Conservation (phyloP, 2,113 vertebrate genomes). For the Rostratula benghalensis region DNA sequence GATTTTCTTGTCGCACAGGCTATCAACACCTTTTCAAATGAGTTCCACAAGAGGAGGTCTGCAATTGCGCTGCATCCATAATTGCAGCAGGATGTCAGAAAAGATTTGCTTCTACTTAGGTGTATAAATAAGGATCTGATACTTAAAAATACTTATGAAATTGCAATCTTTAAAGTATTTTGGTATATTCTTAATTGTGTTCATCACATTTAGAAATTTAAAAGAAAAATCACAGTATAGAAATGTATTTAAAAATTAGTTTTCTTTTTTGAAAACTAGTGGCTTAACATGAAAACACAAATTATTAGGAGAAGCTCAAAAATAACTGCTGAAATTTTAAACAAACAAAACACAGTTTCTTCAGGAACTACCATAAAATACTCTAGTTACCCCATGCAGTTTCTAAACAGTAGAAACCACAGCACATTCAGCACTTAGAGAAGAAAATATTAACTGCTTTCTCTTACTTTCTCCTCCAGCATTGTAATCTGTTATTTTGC, state of each 20-base stretch:
- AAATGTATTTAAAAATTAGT: background rate
- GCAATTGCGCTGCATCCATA: background rate
- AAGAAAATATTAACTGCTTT: background rate
- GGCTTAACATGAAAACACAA: background rate
- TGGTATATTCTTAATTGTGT: background rate
- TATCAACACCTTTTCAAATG: background rate
- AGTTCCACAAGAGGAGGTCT: background rate
- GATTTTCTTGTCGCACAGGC: background rate
- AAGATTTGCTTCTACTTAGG: background rate
- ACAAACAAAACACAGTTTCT: background rate
- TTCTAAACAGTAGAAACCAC: background rate
- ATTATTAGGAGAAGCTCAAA: background rate
- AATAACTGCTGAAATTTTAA: background rate
- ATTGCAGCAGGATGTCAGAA: conserved; percentile 22
- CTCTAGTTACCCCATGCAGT: background rate
- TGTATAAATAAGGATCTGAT: background rate
- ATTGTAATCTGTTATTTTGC: background rate
- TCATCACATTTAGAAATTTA: background rate
- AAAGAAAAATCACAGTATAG: background rate
- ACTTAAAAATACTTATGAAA: background rate
- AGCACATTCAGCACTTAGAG: background rate
- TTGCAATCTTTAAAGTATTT: background rate
- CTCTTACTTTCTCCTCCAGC: background rate
- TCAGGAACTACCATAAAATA: background rate
- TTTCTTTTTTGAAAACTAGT: background rate